These are phyloP conservation scores for Encarsia formosa DNA, from an alignment of 2,888 invertebrate genomes.

Conservation along the genomic window DNA sequence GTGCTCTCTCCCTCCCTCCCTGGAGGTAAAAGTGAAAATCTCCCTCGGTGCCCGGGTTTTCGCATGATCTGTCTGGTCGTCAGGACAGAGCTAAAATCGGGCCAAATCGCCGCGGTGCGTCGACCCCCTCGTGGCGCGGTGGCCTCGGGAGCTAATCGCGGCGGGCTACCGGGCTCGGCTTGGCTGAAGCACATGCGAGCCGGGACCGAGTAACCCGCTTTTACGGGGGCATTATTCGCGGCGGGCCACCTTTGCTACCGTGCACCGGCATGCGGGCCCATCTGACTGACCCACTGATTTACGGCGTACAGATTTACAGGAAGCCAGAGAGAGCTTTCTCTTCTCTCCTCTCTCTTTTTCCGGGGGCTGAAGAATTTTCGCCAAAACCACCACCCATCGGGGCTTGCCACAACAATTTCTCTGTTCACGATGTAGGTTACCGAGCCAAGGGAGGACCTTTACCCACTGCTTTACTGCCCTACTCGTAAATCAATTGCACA, in stretches of 20 bases:
- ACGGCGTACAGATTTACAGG: slow-evolving; percentile 28
- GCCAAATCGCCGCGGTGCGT: slow-evolving; percentile 18
- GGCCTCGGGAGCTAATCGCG: slow-evolving; percentile 33
- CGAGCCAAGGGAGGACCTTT: slow-evolving; percentile 37
- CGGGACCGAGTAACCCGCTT: slow-evolving; percentile 47
- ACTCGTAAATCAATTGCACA: slow-evolving; percentile 45
- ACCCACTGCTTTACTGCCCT: slow-evolving; percentile 46
- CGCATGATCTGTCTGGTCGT: too few species aligned
- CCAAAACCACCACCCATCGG: slow-evolving; percentile 41
- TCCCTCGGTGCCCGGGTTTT: too few species aligned
- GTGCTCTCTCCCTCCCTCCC: too few species aligned
- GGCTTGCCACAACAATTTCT: slow-evolving; percentile 51
- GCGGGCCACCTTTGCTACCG: not conserved
- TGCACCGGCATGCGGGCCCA: not conserved
- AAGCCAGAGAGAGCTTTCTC: slow-evolving; percentile 9
- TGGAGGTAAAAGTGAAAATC: too few species aligned
- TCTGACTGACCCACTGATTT: slow-evolving; percentile 32
- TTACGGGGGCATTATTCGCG: slow-evolving; percentile 30
- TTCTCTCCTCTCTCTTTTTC: slow-evolving; percentile 8
- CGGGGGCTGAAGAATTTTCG: not conserved
- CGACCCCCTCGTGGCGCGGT: slow-evolving; percentile 1
- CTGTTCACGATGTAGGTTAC: slow-evolving; percentile 50
- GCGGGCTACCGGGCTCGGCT: slow-evolving; percentile 30
- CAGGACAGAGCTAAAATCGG: too few species aligned
- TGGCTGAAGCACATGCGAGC: slow-evolving; percentile 36